Percentiles rank a stretch among this genome's conserved stretches.
These are phyloP conservation scores for Thermophis baileyi DNA, from an alignment of 2,113 vertebrate genomes.

Conservation along the genomic window DNA sequence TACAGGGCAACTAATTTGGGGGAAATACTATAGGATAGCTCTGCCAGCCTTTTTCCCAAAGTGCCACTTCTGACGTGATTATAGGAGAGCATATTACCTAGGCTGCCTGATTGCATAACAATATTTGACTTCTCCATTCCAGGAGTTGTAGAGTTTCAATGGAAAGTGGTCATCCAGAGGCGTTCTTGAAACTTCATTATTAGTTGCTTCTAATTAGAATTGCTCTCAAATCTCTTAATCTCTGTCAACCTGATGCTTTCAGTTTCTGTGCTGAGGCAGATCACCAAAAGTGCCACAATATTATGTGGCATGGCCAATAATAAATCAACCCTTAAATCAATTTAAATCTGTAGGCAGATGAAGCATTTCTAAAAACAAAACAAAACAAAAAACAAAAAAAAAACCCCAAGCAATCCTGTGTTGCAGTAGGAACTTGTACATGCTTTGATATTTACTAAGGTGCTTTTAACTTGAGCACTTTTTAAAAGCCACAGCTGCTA, in stretches of 20 bases:
- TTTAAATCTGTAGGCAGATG: neutral
- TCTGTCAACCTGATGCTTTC: neutral
- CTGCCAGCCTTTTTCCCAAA: neutral
- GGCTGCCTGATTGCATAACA: neutral
- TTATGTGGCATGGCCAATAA: neutral
- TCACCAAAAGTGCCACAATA: neutral
- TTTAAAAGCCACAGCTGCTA: conserved; percentile 6
- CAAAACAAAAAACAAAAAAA: neutral
- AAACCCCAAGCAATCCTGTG: neutral
- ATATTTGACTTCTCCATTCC: neutral
- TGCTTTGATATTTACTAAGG: neutral
- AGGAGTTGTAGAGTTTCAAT: neutral
- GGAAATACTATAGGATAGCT: neutral
- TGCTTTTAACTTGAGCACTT: neutral
- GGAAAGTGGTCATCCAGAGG: neutral
- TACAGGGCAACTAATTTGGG: neutral
- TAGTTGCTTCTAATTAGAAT: neutral
- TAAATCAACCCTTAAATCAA: conserved; percentile 3
- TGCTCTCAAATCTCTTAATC: neutral
- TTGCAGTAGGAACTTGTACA: neutral
- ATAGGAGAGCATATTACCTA: neutral
- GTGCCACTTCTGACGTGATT: neutral
- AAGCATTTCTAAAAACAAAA: neutral
- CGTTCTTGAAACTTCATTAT: neutral
- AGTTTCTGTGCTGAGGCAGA: neutral